Evolutionary conservation across 1,140 invertebrate genomes (phyloP), one percentile per base, ranked within the genome.

Genomic region (Drosophila eugracilis): DNA sequence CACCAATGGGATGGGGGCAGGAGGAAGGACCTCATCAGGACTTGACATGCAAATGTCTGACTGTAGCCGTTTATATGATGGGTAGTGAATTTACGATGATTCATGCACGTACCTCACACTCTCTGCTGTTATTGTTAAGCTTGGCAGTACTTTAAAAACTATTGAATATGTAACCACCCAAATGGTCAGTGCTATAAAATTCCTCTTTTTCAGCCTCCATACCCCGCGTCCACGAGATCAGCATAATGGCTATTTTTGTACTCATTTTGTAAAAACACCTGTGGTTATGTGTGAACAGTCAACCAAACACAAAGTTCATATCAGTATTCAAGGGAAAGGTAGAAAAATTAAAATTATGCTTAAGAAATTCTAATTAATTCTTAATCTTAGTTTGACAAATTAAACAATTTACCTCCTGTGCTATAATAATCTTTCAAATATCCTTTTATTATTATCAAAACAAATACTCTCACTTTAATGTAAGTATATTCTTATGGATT

Each of bases 101-200:
- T 53, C 36, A 53, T 86, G 65, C 36, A 39, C 37, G 55, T 78
- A 58, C 44, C 48, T 53, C 69, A 63, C 53, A 55, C 44, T 49
- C 47, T 73, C 19, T 77, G 66, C 19, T 66, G 59, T 58, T 77
- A 53, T 48, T 77, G 73, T 86, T 78, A 88, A 88, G 83, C 69
- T 83, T 69, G 78, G n/a, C n/a, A n/a, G n/a, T n/a, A n/a, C 81
- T 86, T 83, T 86, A 86, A 85, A 75, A 88, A 83, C 81, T 72
- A 86, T 86, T 86, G 83, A 86, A 86, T 81, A 88, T 83, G 81
- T 81, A 86, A 48, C 77, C 63, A 42, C 37, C 73, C 48, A 30
- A 15, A 34, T 42, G 44, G 17, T 57, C 53, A 19, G 28, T 12
- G 21, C 28, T 45, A 47, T n/a, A 54, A 36, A 14, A 26, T 55